Evolutionary conservation across 2,797 vertebrate species (phyloP).

Genomic region (Sebastes vulpes): DNA sequence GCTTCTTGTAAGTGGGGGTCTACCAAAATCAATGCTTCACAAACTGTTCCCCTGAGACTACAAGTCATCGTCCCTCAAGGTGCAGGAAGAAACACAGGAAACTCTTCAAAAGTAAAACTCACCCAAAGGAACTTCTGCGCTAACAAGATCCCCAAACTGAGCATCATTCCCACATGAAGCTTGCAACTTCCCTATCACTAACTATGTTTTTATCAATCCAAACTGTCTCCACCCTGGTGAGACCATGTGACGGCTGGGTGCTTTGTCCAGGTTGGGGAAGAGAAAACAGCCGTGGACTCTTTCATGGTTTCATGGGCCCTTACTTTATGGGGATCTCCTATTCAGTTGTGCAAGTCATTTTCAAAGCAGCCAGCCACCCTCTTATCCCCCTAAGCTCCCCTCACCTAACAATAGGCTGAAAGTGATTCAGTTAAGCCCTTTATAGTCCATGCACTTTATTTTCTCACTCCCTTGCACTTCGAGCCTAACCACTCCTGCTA

Average conservation of each 20-base stretch:
- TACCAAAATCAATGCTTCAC: conserved; percentile 44
- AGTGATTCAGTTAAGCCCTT: conserved; percentile 97
- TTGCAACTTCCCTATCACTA: conserved; percentile 62
- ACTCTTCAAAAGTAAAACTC: conserved; percentile 66
- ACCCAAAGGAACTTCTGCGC: conserved; percentile 43
- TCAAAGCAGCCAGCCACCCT: conserved; percentile 97
- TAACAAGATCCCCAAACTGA: conserved; percentile 50
- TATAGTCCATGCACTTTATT: conserved; percentile 95
- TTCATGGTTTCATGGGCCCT: conserved; percentile 89
- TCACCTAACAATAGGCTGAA: conserved; percentile 97
- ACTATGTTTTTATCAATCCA: conserved; percentile 82
- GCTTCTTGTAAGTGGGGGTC: conserved; percentile 8
- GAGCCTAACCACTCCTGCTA: conserved; percentile 76
- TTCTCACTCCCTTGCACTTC: conserved; percentile 89
- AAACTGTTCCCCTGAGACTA: conserved; percentile 41
- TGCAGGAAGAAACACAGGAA: conserved; percentile 62
- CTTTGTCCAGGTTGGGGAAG: conserved; percentile 85
- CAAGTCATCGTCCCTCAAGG: conserved; percentile 57
- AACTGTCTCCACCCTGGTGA: conserved; percentile 65
- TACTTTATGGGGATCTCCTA: conserved; percentile 94
- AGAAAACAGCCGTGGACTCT: conserved; percentile 86
- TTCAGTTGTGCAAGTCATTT: conserved; percentile 97
- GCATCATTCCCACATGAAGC: conserved; percentile 36
- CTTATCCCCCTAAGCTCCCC: conserved; percentile 96
- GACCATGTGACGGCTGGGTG: conserved; percentile 70